A percentile compares a stretch with the other conserved stretches of the same genome.
These are phyloP conservation scores for Sylvietta virens DNA, from an alignment of 2,113 vertebrate species.

Conservation along the genomic window DNA sequence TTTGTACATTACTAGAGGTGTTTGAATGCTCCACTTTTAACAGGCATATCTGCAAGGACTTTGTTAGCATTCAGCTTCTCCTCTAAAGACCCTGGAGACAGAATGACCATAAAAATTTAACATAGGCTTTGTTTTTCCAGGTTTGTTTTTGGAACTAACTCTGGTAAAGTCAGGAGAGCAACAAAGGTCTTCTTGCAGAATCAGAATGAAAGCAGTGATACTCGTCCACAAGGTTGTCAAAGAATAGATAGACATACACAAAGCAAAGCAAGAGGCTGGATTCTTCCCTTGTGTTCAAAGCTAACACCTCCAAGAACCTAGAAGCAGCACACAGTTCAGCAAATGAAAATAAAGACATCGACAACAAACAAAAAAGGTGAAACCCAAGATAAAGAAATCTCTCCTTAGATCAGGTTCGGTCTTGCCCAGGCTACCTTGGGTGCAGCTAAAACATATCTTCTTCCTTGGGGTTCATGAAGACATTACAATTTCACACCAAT, in stretches of 20 bases:
- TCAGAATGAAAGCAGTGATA: not conserved
- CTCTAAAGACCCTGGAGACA: not conserved
- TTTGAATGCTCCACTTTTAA: not conserved
- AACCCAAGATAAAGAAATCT: not conserved
- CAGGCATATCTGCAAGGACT: not conserved
- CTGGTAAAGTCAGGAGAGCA: not conserved
- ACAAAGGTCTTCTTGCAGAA: not conserved
- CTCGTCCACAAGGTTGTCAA: not conserved
- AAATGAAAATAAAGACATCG: not conserved
- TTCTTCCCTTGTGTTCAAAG: not conserved
- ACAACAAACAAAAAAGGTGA: not conserved
- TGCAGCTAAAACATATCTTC: not conserved
- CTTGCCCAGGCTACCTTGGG: not conserved
- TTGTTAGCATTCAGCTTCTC: not conserved
- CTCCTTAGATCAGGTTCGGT: not conserved
- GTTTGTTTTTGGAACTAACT: not conserved
- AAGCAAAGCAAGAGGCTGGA: conserved; percentile 9
- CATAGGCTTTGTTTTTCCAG: not conserved
- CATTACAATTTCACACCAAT: not conserved
- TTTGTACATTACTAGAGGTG: not conserved
- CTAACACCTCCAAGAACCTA: not conserved
- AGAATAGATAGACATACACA: not conserved
- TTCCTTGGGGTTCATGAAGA: not conserved
- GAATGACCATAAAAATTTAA: not conserved
- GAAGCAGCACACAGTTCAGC: not conserved